Conservation (phyloP, 1,140 invertebrate species). For the Berghia stephanieae region DNA sequence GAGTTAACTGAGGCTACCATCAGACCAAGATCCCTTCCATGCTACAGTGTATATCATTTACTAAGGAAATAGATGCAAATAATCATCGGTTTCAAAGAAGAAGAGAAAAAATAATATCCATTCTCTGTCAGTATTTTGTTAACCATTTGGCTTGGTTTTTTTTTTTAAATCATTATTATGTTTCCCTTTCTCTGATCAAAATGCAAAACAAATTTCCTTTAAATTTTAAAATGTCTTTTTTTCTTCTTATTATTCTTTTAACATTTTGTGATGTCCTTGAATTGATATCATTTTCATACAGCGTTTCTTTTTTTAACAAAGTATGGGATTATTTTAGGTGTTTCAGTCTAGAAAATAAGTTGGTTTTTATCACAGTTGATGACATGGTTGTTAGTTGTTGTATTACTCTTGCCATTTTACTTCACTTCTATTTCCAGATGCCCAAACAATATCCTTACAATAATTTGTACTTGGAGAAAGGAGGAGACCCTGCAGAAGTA, state of each 20-base stretch:
- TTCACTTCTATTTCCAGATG: conserved; percentile 37
- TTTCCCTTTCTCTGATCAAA: too few relatives aligned
- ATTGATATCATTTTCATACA: neutral
- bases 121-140: too few relatives aligned
- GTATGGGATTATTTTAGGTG: neutral
- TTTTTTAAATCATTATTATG: too few relatives aligned
- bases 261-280: neutral
- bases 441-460: conserved; percentile 44
- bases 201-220: too few relatives aligned
- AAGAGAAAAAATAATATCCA: too few relatives aligned
- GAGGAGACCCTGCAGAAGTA: conserved; percentile 34
- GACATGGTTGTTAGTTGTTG: neutral
- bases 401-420: neutral
- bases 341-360: neutral
- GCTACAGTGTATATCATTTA: too few relatives aligned
- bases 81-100: too few relatives aligned
- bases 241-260: neutral
- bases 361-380: neutral
- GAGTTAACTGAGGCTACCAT: too few relatives aligned
- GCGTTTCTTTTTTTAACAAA: too few relatives aligned
- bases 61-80: too few relatives aligned
- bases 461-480: conserved; percentile 39
- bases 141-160: too few relatives aligned
- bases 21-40: too few relatives aligned
- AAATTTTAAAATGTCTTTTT: neutral